Evolutionary conservation across 2,888 invertebrate species (phyloP), one percentile per base, ranked within the genome.

Genomic region (Aethes cnicana): DNA sequence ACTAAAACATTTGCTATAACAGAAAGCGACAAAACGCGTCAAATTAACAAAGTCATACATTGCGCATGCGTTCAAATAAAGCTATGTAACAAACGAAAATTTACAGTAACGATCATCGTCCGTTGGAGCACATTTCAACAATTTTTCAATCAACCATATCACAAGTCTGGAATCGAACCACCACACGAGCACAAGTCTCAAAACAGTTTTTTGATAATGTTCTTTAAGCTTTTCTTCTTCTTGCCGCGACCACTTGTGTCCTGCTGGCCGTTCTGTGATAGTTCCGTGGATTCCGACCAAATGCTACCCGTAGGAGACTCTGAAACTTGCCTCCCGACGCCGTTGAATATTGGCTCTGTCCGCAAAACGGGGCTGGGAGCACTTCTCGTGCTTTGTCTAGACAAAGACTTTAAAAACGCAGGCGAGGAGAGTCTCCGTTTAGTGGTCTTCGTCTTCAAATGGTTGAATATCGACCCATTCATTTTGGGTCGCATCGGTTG

Each of bases 161-260:
- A 50, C 30, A 44, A 52, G 18, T 43, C 37, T 26, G 46, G 72
- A 46, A 26, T 21, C 20, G 39, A 17, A 28, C 32, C 46, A 23
- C 50, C 43, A 30, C 48, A 58, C 54, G 69, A 50, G 63, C 65
- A 69, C 60, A 44, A 39, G 37, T 39, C 63, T 92, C 91, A 94
- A 90, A 95, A 95, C 74, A 95, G 93, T 90, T 95, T 95, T 66
- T 93, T 95, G 72, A 95, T 91, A 75, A 95, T 92, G 81, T 93
- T 94, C 77, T 93, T 95, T 61, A 96, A 90, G 68, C 93, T 92
- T 70, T 93, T 92, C 66, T 87, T 90, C 76, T 93, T 94, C 66
- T 92, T 93, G 54, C 76, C 68, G 20, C 74, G 69, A 47, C 69
- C 69, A 47, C 66, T 74, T 44, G 61, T 70, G 26, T 81, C 78